phyloP scores from a whole-genome alignment of 2,113 vertebrate genomes.

The Hemiprocne comata region DNA sequence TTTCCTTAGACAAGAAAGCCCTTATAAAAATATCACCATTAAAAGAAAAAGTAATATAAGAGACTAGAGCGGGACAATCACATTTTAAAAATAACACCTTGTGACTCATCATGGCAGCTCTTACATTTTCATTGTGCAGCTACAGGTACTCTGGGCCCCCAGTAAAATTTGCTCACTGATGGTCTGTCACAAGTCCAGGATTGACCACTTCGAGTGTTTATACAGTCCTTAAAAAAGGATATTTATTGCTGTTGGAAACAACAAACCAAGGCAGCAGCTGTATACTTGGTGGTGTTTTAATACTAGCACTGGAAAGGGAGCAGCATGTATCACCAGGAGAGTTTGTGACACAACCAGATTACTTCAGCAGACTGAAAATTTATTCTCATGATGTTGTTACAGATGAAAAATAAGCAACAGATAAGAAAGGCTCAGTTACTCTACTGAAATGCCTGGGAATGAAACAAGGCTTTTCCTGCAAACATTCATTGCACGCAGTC shows the following conservation, averaged over 20 bases:
- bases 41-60: neutral
- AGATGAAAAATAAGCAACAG: neutral
- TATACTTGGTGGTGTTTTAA: neutral
- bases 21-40: neutral
- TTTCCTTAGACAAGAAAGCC: neutral
- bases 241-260: neutral
- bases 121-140: neutral
- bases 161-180: neutral
- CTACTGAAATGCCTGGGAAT: neutral
- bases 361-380: neutral
- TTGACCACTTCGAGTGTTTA: neutral
- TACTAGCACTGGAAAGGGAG: neutral
- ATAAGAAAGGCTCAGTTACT: neutral
- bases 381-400: neutral
- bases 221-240: neutral
- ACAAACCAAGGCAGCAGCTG: neutral
- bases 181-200: neutral
- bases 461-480: neutral
- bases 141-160: neutral
- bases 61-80: neutral
- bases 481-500: neutral
- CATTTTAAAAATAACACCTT: constrained; percentile 3
- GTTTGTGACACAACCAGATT: neutral
- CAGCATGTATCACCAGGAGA: neutral
- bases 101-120: neutral